phyloP scores from a whole-genome alignment of 1,140 invertebrate genomes.

The Apocrypta bakeri region DNA sequence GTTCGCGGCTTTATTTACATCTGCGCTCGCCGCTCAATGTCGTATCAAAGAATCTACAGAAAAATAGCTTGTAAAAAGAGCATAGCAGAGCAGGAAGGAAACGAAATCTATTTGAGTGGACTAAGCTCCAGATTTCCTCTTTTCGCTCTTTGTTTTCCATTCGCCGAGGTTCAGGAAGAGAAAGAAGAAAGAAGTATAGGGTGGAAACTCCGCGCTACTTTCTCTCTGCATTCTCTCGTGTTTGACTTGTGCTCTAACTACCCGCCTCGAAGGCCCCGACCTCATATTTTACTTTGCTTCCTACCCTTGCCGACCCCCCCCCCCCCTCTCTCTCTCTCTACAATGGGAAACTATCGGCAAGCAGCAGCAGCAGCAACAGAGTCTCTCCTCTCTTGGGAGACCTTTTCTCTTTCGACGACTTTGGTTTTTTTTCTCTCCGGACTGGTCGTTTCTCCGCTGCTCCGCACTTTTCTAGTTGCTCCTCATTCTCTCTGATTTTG shows the following conservation, averaged over 20 bases:
- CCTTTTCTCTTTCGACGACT: neutral
- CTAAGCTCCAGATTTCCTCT: constrained; percentile 41
- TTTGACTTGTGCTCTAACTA: constrained; percentile 66
- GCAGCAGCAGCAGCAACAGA: constrained; percentile 33
- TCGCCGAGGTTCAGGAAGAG: constrained; percentile 3
- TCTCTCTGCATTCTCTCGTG: constrained; percentile 57
- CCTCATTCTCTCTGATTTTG: neutral
- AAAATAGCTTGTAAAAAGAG: too few relatives aligned
- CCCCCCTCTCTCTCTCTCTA: constrained; percentile 22
- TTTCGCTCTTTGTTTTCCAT: constrained; percentile 38
- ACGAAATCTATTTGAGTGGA: constrained; percentile 61
- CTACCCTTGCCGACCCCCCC: constrained; percentile 20
- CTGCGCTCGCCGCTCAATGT: too few relatives aligned
- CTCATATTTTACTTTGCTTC: constrained; percentile 65
- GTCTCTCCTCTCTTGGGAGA: neutral
- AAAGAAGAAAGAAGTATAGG: neutral
- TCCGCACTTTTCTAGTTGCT: neutral
- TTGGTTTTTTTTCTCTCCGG: too few relatives aligned
- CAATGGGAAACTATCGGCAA: constrained; percentile 54
- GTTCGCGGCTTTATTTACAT: too few relatives aligned
- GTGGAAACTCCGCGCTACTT: constrained; percentile 49
- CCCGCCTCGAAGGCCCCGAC: constrained; percentile 53
- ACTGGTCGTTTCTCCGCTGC: too few relatives aligned
- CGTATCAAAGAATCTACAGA: too few relatives aligned
- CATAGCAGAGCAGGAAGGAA: constrained; percentile 41